These are phyloP conservation scores for Corynorhinus townsendii DNA, from an alignment of 2,113 vertebrate species.

Conservation along the genomic window DNA sequence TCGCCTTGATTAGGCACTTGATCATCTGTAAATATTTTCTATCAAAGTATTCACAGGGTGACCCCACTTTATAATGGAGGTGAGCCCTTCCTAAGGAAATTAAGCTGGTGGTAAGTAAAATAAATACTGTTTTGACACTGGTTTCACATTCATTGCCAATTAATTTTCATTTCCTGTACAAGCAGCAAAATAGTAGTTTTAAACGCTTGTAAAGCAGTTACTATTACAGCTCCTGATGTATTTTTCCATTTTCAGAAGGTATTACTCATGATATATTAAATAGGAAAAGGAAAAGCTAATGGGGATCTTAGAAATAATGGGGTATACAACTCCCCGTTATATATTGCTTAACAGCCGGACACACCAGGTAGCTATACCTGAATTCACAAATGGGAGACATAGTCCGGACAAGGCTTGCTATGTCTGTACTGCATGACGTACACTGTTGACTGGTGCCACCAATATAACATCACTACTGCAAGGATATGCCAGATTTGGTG, in stretches of 20 bases:
- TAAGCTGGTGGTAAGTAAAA: slow-evolving; percentile 40
- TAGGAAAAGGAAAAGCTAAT: neutral
- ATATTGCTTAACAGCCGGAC: neutral
- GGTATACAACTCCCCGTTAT: neutral
- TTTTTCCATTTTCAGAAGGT: slow-evolving; percentile 1
- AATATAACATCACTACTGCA: slow-evolving; percentile 95
- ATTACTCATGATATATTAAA: slow-evolving; percentile 16
- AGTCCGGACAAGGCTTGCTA: slow-evolving; percentile 87
- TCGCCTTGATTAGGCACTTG: slow-evolving; percentile 55
- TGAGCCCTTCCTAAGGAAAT: slow-evolving; percentile 50
- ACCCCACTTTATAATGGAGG: neutral
- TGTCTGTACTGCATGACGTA: slow-evolving; percentile 94
- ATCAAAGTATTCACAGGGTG: neutral
- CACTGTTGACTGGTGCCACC: slow-evolving; percentile 95
- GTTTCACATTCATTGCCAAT: slow-evolving; percentile 19
- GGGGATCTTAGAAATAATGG: neutral
- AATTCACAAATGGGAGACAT: slow-evolving; percentile 68
- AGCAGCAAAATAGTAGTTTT: slow-evolving; percentile 7
- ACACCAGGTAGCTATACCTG: slow-evolving; percentile 62
- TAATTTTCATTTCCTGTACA: slow-evolving; percentile 23
- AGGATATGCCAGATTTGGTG: slow-evolving; percentile 97
- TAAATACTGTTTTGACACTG: neutral
- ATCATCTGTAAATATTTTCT: neutral
- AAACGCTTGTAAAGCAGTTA: slow-evolving; percentile 11
- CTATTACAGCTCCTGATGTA: neutral